Percentiles rank a stretch among this genome's conserved stretches.
Evolutionary conservation across 2,113 vertebrate species (phyloP).

Genomic region (Calonectris borealis): DNA sequence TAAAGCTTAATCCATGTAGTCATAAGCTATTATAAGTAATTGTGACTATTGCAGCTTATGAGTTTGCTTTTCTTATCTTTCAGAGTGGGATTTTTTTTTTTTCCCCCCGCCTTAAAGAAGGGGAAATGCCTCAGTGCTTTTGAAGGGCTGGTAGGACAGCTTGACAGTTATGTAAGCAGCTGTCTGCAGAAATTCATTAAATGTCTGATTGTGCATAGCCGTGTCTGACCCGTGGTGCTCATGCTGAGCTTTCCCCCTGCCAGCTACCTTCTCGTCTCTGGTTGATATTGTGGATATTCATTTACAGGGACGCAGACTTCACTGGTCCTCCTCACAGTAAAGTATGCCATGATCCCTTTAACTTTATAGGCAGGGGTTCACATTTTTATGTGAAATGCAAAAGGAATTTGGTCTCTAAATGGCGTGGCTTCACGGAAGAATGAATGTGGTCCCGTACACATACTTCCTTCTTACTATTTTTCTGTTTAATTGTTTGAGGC

Average conservation of each 20-base stretch:
- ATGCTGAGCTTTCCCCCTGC: background rate
- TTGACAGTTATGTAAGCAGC: slow-evolving; percentile 51
- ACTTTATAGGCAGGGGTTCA: background rate
- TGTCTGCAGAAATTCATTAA: slow-evolving; percentile 68
- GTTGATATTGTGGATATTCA: slow-evolving; percentile 24
- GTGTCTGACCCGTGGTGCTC: slow-evolving; percentile 34
- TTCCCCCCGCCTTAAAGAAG: background rate
- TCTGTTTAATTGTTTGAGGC: background rate
- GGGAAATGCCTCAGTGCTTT: slow-evolving; percentile 40
- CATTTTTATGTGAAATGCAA: background rate
- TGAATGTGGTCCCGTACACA: background rate
- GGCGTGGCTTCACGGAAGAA: background rate
- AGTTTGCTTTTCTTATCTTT: slow-evolving; percentile 29
- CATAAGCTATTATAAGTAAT: slow-evolving; percentile 52
- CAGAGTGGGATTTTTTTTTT: background rate
- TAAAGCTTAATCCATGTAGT: slow-evolving; percentile 47
- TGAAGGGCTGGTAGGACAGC: slow-evolving; percentile 27
- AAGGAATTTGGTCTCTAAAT: background rate
- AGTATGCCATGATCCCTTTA: background rate
- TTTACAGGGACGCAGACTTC: slow-evolving; percentile 6
- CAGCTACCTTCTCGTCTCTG: background rate
- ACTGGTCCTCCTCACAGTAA: background rate
- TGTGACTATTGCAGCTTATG: background rate
- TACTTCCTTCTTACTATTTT: background rate
- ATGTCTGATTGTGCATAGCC: slow-evolving; percentile 36